Percentiles rank a stretch among this genome's conserved stretches.
Evolutionary conservation across 2,888 invertebrate species (phyloP).

Genomic region (Oscheius sp.): DNA sequence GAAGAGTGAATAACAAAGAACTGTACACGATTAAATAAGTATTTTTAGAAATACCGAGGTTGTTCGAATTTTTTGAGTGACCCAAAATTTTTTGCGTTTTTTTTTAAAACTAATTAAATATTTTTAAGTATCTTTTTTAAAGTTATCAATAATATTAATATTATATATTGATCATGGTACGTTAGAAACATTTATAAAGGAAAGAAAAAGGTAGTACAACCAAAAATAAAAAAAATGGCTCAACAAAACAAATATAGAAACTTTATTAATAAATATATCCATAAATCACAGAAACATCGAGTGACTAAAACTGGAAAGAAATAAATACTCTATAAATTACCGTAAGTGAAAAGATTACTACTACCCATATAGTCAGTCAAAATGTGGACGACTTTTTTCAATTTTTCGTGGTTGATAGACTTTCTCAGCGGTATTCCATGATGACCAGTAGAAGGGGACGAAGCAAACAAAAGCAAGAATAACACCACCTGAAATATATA

Average conservation of each 20-base stretch:
- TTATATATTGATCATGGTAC: too few relatives aligned
- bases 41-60: too few relatives aligned
- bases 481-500: constrained; percentile 42
- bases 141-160: too few relatives aligned
- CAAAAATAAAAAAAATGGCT: background rate
- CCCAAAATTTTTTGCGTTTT: too few relatives aligned
- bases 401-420: constrained; percentile 36
- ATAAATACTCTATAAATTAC: background rate
- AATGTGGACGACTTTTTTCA: constrained; percentile 7
- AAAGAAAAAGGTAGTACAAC: background rate
- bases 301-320: background rate
- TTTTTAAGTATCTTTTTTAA: too few relatives aligned
- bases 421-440: constrained; percentile 35
- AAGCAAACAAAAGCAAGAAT: constrained; percentile 42
- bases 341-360: background rate
- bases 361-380: constrained; percentile 1
- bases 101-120: too few relatives aligned
- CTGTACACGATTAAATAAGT: too few relatives aligned
- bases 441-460: constrained; percentile 42
- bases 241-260: background rate
- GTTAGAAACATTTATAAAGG: background rate
- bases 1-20: too few relatives aligned
- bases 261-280: background rate
- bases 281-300: background rate
- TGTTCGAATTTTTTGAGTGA: too few relatives aligned